Percentiles rank a stretch among this genome's conserved stretches.
Conservation (phyloP, 2,113 vertebrate species). For the Saccopteryx bilineata region DNA sequence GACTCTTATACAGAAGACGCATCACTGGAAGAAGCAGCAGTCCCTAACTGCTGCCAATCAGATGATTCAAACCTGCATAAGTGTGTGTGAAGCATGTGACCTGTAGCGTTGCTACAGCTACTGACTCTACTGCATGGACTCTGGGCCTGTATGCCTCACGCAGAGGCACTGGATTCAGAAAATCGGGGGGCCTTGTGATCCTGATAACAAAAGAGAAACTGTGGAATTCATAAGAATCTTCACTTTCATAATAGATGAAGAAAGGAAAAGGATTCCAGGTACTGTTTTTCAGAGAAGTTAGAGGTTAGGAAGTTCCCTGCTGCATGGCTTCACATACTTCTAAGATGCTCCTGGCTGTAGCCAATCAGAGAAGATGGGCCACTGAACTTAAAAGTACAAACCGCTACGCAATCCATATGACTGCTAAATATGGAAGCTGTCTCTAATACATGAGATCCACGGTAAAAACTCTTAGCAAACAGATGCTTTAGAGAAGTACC, state of each 20-base stretch:
- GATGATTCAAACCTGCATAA: neutral
- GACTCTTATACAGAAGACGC: neutral
- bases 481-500: neutral
- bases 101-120: neutral
- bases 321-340: neutral
- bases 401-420: neutral
- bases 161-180: neutral
- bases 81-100: neutral
- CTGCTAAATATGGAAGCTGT: neutral
- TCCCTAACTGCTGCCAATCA: neutral
- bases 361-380: neutral
- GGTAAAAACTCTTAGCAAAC: neutral
- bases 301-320: neutral
- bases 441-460: neutral
- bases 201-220: neutral
- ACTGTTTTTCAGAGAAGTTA: neutral
- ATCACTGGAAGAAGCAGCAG: neutral
- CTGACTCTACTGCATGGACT: neutral
- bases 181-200: neutral
- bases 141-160: neutral
- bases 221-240: neutral
- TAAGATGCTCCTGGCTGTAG: neutral
- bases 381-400: neutral
- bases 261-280: constrained; percentile 4
- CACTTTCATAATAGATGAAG: neutral